Conservation (phyloP, 2,888 invertebrate species). For the Limnephilus marmoratus region DNA sequence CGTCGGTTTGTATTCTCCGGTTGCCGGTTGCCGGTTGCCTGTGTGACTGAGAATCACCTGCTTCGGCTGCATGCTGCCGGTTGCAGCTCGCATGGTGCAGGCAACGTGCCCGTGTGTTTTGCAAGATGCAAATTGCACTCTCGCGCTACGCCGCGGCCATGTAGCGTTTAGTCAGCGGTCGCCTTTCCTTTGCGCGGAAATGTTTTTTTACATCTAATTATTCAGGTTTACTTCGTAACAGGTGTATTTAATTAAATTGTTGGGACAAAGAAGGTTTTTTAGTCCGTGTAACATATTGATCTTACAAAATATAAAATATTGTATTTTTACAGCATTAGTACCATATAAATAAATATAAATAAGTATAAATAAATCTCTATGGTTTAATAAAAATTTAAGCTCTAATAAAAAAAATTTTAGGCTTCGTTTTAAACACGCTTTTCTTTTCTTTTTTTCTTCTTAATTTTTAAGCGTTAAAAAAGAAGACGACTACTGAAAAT, state of each 20-base stretch:
- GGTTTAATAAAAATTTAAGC: too few species aligned
- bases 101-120: slow-evolving; percentile 64
- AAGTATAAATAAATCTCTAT: too few species aligned
- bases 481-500: too few species aligned
- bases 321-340: too few species aligned
- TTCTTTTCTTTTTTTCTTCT: too few species aligned
- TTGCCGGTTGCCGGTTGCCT: slow-evolving; percentile 60
- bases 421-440: too few species aligned
- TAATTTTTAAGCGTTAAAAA: too few species aligned
- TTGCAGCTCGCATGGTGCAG: slow-evolving; percentile 61
- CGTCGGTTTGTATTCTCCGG: background rate
- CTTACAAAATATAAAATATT: too few species aligned
- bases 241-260: background rate
- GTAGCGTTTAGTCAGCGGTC: background rate
- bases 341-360: too few species aligned
- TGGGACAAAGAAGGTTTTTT: background rate
- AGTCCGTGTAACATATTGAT: too few species aligned
- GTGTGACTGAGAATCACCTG: background rate
- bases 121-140: slow-evolving; percentile 64
- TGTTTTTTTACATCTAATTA: background rate
- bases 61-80: slow-evolving; percentile 45
- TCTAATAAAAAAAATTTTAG: too few species aligned
- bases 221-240: background rate
- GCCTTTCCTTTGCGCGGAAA: background rate
- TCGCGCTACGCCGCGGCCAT: slow-evolving; percentile 38